These are phyloP conservation scores for Ceriagrion tenellum DNA, from an alignment of 2,888 invertebrate genomes.

Conservation along the genomic window DNA sequence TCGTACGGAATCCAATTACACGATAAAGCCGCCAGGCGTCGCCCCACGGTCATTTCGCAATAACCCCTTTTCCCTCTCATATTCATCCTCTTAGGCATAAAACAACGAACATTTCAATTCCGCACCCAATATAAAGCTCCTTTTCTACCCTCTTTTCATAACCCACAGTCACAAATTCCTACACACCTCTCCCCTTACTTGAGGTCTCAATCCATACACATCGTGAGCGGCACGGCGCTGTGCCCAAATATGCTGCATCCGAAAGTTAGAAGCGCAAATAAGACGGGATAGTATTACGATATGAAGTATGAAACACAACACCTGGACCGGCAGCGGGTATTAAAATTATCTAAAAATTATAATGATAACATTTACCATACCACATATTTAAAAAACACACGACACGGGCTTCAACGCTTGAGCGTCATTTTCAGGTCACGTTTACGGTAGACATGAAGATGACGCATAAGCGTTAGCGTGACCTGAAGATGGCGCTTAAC, in stretches of 20 bases:
- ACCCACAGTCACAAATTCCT: background rate
- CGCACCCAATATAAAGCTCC: slow-evolving; percentile 56
- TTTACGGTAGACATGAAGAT: too few relatives aligned
- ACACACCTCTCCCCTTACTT: background rate
- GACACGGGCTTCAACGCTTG: too few relatives aligned
- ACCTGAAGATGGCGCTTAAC: too few relatives aligned
- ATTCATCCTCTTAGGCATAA: slow-evolving; percentile 56
- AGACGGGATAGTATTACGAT: background rate
- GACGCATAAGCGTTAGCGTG: too few relatives aligned
- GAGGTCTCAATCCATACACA: background rate
- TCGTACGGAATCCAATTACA: slow-evolving; percentile 53
- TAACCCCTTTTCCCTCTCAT: slow-evolving; percentile 42
- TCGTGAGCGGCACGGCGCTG: too few relatives aligned
- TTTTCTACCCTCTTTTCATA: background rate
- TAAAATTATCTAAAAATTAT: too few relatives aligned
- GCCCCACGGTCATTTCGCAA: slow-evolving; percentile 32
- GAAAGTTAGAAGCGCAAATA: background rate
- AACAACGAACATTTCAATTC: slow-evolving; percentile 62
- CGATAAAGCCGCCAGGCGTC: slow-evolving; percentile 55
- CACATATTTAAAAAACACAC: too few relatives aligned
- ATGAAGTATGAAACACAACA: background rate
- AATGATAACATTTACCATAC: too few relatives aligned
- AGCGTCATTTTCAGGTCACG: too few relatives aligned
- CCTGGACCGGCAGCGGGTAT: background rate
- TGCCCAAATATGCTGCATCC: background rate